Base-by-base conservation (phyloP, 2,888 invertebrate species). In the Caenorhabditis zanzibari region DNA sequence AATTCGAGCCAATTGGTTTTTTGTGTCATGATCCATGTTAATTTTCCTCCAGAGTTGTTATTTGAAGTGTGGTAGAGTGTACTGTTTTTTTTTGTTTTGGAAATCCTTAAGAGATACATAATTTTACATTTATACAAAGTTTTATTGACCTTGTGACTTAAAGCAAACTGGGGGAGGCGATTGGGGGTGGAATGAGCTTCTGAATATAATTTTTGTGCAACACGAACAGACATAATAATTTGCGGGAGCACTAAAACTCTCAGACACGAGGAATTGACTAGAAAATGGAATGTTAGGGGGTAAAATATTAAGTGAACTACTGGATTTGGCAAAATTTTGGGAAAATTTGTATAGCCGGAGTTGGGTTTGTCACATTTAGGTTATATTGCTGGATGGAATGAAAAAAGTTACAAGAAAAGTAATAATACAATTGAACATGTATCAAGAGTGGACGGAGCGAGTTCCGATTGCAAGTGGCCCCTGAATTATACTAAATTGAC, bases 221-320 rank as follows among this genome's bases (percentile, higher is more conserved):
- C 24, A 41, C 26, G 24, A 28, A 47, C 9, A 28, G 49, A 16
- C n/a, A 28, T 56, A 35, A 68, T 22, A 7, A 68, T 10, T 56
- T 56, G 54, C 35, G 32, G 71, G 44, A 41, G 44, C 35, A 52
- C 79, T 71, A 63, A 64, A 79, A 79, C 64, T 56, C 56, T 79
- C 54, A 64, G 54, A 79, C 71, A 79, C 71, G 71, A 71, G 79
- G 61, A 71, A 64, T 68, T 54, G 79, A 79, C 79, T 79, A 79
- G 79, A 79, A 63, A n/a, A 24, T 64, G 79, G 79, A 79, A 79
- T 79, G 79, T 79, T 22, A 24, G 12, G n/a, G n/a, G 26, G 47
- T n/a, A 6, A 6, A 19, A 5, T n/a, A 76, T 16, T 47, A 79
- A 79, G 79, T 79, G 79, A 79, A 79, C 56, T 69, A 79, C 56